Evolutionary conservation across 2,888 invertebrate species (phyloP), one percentile per base, ranked within the genome.

Genomic region (Sialis lutaria): DNA sequence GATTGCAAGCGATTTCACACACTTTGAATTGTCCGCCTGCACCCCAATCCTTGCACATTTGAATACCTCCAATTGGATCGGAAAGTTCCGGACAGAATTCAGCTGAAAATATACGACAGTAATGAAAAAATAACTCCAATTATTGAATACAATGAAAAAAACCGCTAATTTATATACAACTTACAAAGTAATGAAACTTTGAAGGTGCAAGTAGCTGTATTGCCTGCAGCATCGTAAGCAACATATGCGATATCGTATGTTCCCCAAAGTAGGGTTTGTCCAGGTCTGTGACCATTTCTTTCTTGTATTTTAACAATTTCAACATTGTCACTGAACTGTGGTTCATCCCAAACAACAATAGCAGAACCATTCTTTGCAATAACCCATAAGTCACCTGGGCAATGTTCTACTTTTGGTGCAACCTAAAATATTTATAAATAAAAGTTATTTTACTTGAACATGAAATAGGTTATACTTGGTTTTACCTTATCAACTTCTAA

Each of bases 21-120:
- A 93, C 87, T 68, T 92, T 92, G 66, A 92, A 93, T 60, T 91
- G 89, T 40, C 93, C 90, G 46, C 91, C 91, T 2, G 93, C 91
- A 42, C 95, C 95, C 93, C 93, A 95, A 58, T 89, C 88, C 56
- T 91, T 89, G 63, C 95, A 95, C 6, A 81, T 81, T 66, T 93
- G 92, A 33, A 77, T 75, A 41, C 96, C 96, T 46, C 93, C 91
- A 22, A 91, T 75, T 1, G 96, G 96, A 65, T 93, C 91, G 22
- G 81, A 70, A 53, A 92, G 65, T 51, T 82, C 79, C 30, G 90
- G 90, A 60, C 96, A 96, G 68, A 93, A 92, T 62, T 93, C 91
- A 53, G 88, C 89, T 83, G 31, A 70, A 66, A 48, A 50, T 42
- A 50, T 45, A 46, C 40, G 31, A 45, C 44, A 47, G 39, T 33